Base-by-base conservation (phyloP, 1,140 invertebrate genomes). In the Hycleus phaleratus region DNA sequence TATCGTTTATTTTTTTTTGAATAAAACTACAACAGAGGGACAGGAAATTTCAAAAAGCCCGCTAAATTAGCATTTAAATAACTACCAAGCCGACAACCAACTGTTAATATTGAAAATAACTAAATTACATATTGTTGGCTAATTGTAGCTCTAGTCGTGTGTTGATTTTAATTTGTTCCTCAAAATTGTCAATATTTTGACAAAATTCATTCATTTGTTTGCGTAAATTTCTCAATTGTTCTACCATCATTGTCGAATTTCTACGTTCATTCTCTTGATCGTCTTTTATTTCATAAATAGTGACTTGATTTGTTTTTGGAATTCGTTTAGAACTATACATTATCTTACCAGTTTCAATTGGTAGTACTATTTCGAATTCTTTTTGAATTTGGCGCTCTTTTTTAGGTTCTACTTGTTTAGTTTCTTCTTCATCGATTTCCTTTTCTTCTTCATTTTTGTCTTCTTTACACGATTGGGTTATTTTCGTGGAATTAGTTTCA, bases 101-200 rank as follows among this genome's bases (percentile, higher is more conserved):
- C 18, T 1, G 18, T 18, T 18, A 18, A 18, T 18, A 18, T 18
- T 18, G 18, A 18, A 18, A 18, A 18, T 18, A 70, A 72, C 55
- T 11, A 39, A 68, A n/a, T 56, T 63, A 55, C 38, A 47, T 46
- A 12, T 61, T 38, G 3, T 54, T 49, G 11, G 68, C 70, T 38
- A 71, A 48, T 56, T 70, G 68, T 68, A 71, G 68, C 49, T 71
- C 70, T 46, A 71, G 58, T 43, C 65, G 0, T 32, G 5, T 55
- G 12, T 52, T 46, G 32, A 55, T 40, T 49, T 42, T 32, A 49
- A 25, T 46, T 52, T 47, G 24, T 54, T 66, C 51, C 8, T 61
- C 64, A 47, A 69, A 68, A 43, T 67, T 66, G 3, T 66, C 63
- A 12, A 71, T 49, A 7, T 49, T 43, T 24, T 57, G 59, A 10